Percentiles rank a stretch among this genome's conserved stretches.
phyloP scores from a whole-genome alignment of 2,797 vertebrate species.

The Amblyopsis hoosieri region DNA sequence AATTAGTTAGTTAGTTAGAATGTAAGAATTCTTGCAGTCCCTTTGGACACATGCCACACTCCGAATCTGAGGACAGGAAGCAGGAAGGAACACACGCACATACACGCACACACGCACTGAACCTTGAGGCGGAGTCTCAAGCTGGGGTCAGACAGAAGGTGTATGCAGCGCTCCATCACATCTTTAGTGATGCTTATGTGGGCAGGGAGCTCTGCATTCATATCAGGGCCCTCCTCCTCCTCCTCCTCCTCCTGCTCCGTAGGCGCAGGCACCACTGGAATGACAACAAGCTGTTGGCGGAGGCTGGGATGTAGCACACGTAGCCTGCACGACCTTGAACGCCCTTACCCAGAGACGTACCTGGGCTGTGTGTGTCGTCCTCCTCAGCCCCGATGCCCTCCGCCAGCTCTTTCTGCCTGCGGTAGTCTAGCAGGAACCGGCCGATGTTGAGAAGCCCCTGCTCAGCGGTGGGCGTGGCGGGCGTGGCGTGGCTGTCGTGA shows the following conservation, averaged over 20 bases:
- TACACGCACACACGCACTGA: conserved; percentile 9
- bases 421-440: conserved; percentile 83
- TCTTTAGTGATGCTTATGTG: conserved; percentile 84
- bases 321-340: not conserved
- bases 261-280: conserved; percentile 50
- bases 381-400: conserved; percentile 81
- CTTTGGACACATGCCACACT: conserved; percentile 82
- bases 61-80: conserved; percentile 52
- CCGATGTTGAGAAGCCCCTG: conserved; percentile 62
- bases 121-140: conserved; percentile 89
- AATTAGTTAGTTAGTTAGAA: no score
- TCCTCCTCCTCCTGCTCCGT: conserved; percentile 42
- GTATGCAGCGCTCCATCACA: conserved; percentile 88
- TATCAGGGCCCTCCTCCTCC: conserved; percentile 46
- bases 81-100: not conserved
- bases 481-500: not conserved
- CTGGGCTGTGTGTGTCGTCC: conserved; percentile 48
- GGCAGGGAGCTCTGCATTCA: conserved; percentile 76
- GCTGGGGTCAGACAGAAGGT: conserved; percentile 84
- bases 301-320: no score
- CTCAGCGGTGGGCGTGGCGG: not conserved
- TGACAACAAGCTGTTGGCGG: conserved; percentile 10
- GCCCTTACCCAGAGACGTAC: conserved; percentile 25
- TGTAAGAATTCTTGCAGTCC: no score
- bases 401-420: conserved; percentile 84